phyloP scores from a whole-genome alignment of 2,888 invertebrate genomes.

The Lottia gigantea region DNA sequence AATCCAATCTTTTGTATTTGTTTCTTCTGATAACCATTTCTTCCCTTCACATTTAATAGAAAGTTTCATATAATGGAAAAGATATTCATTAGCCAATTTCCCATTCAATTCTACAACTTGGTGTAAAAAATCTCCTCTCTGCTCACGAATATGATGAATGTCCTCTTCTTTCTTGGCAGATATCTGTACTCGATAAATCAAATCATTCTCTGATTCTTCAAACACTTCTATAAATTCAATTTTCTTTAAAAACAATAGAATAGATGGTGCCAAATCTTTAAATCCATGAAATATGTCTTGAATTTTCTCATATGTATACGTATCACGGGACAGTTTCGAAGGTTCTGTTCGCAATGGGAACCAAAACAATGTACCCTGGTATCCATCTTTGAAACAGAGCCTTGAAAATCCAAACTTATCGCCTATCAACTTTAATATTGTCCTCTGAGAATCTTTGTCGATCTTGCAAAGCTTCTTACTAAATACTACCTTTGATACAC shows the following conservation, averaged over 20 bases:
- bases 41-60: slow-evolving; percentile 3
- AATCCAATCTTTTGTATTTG: slow-evolving; percentile 29
- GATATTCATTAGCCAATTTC: slow-evolving; percentile 14
- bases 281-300: slow-evolving; percentile 46
- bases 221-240: slow-evolving; percentile 50
- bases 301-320: slow-evolving; percentile 46
- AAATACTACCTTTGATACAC: slow-evolving; percentile 12
- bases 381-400: slow-evolving; percentile 33
- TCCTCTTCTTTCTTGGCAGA: slow-evolving; percentile 2
- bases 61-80: not conserved
- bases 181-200: slow-evolving; percentile 16
- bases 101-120: slow-evolving; percentile 12
- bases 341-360: slow-evolving; percentile 52
- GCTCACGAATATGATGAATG: not conserved
- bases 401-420: slow-evolving; percentile 42
- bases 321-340: slow-evolving; percentile 49
- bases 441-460: slow-evolving; percentile 23
- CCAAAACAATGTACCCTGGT: slow-evolving; percentile 57
- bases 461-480: slow-evolving; percentile 8
- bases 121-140: slow-evolving; percentile 16
- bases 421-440: slow-evolving; percentile 37
- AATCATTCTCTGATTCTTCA: slow-evolving; percentile 8
- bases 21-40: not conserved
- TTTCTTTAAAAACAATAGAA: slow-evolving; percentile 58
- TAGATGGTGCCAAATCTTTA: slow-evolving; percentile 45